Conservation (phyloP, 1,140 invertebrate species). For the Goniozus legneri region DNA sequence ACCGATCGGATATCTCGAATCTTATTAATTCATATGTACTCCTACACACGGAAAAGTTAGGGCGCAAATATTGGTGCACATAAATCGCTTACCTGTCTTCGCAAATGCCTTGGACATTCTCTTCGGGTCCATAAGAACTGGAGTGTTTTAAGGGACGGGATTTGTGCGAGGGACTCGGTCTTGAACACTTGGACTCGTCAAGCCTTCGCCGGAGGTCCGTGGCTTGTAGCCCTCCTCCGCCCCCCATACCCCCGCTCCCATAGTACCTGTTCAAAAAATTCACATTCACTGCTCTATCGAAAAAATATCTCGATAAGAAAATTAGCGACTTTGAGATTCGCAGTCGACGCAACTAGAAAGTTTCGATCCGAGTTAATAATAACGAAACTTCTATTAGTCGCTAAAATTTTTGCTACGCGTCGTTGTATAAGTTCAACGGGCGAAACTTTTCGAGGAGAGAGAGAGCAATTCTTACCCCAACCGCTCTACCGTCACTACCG, state of each 20-base stretch:
- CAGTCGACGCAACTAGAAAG: background rate
- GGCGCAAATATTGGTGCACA: too few relatives aligned
- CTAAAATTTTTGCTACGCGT: background rate
- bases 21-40: too few relatives aligned
- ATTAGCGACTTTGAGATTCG: background rate
- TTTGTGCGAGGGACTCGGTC: constrained; percentile 21
- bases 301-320: background rate
- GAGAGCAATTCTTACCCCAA: constrained; percentile 51
- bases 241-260: constrained; percentile 55
- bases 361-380: background rate
- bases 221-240: constrained; percentile 55
- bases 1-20: too few relatives aligned
- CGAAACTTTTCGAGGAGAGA: background rate
- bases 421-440: background rate
- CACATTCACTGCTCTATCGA: background rate
- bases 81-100: constrained; percentile 25
- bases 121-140: constrained; percentile 5
- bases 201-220: constrained; percentile 51
- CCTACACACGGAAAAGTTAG: too few relatives aligned
- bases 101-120: constrained; percentile 6
- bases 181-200: constrained; percentile 33
- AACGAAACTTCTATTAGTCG: background rate
- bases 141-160: constrained; percentile 21
- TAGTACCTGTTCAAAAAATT: constrained; percentile 43
- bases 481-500: constrained; percentile 53